These are phyloP conservation scores for Gadus chalcogrammus DNA, from an alignment of 2,113 vertebrate genomes.

Conservation along the genomic window DNA sequence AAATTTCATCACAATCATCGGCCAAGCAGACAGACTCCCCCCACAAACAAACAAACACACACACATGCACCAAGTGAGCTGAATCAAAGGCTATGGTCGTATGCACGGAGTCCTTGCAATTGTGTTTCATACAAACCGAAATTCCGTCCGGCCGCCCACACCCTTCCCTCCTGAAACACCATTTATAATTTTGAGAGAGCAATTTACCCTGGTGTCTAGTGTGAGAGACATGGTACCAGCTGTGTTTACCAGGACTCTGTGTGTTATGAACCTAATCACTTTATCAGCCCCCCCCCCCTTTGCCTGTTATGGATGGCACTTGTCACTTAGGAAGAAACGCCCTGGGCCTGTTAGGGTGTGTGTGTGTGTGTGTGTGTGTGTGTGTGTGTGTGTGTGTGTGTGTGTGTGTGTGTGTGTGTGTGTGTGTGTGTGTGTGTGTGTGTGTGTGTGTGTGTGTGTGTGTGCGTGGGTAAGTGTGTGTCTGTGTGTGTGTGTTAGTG, in stretches of 20 bases:
- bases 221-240: conserved; percentile 57
- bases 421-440: background rate
- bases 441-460: conserved; percentile 1
- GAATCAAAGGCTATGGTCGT: conserved; percentile 24
- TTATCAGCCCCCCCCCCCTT: conserved; percentile 55
- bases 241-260: conserved; percentile 63
- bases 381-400: conserved; percentile 20
- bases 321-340: conserved; percentile 65
- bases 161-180: conserved; percentile 24
- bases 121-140: no score
- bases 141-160: background rate
- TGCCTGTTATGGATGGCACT: conserved; percentile 68
- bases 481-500: conserved; percentile 7
- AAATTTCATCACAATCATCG: no score
- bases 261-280: conserved; percentile 68
- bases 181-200: conserved; percentile 46
- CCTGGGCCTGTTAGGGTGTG: conserved; percentile 57
- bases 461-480: background rate
- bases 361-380: conserved; percentile 21
- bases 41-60: background rate
- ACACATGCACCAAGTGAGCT: conserved; percentile 45
- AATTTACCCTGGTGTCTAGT: conserved; percentile 39
- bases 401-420: background rate
- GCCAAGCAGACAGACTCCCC: background rate
- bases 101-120: no score